Evolutionary conservation across 1,140 invertebrate species (phyloP).

Genomic region (Adoxophyes honmai): DNA sequence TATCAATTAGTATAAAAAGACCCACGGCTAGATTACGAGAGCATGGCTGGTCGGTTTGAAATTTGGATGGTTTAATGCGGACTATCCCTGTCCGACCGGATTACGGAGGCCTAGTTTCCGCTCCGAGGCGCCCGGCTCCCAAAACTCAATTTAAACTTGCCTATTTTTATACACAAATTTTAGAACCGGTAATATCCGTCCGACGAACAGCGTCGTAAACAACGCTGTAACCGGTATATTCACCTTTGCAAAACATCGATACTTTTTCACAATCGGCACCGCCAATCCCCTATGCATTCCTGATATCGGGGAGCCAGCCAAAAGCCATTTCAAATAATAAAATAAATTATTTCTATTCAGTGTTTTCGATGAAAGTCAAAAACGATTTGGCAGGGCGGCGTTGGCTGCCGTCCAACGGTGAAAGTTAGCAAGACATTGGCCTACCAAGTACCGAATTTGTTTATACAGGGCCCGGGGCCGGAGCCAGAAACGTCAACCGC

Average conservation of each 20-base stretch:
- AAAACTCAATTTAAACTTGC: conserved; percentile 14
- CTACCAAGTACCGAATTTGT: conserved; percentile 62
- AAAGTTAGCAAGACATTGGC: conserved; percentile 61
- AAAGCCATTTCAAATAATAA: conserved; percentile 28
- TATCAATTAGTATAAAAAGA: too few relatives aligned
- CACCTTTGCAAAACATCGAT: background rate
- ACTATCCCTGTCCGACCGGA: conserved; percentile 9
- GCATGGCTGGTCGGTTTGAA: background rate
- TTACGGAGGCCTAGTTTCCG: background rate
- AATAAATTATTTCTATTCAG: conserved; percentile 53
- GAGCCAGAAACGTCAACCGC: conserved; percentile 27
- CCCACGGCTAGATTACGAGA: too few relatives aligned
- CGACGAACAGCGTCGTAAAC: background rate
- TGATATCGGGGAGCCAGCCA: conserved; percentile 6
- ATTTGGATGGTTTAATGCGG: conserved; percentile 1
- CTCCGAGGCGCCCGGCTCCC: background rate
- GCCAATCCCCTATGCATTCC: background rate
- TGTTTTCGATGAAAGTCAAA: conserved; percentile 48
- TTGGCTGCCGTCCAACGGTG: conserved; percentile 60
- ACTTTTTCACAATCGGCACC: background rate
- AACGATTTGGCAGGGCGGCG: conserved; percentile 31
- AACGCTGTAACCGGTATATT: conserved; percentile 2
- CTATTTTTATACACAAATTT: background rate
- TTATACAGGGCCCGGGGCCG: conserved; percentile 42
- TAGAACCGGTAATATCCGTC: background rate